Evolutionary conservation across 2,888 invertebrate species (phyloP).

Genomic region (Dascillus cervinus): DNA sequence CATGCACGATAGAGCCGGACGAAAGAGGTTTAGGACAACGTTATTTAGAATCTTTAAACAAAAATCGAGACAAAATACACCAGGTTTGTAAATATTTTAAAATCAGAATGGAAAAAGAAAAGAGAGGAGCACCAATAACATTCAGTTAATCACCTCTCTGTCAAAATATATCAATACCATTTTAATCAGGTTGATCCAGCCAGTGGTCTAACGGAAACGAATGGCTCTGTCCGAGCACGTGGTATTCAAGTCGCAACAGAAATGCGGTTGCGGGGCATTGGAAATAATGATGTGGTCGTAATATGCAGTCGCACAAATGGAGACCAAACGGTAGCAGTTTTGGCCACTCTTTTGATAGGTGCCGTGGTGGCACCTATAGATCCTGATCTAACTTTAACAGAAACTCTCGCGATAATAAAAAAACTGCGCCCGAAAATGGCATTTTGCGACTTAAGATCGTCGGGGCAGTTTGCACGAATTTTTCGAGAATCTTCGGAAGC

Average conservation of each 20-base stretch:
- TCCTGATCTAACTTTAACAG: constrained; percentile 23
- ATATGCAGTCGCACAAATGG: constrained; percentile 28
- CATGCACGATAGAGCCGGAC: background rate
- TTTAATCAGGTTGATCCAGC: constrained; percentile 28
- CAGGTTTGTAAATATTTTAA: constrained; percentile 22
- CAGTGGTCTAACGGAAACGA: constrained; percentile 30
- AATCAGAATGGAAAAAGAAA: background rate
- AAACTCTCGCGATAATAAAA: constrained; percentile 22
- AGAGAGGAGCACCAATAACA: background rate
- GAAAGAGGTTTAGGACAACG: constrained; percentile 26
- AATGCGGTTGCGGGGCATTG: constrained; percentile 23
- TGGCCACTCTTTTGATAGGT: constrained; percentile 29
- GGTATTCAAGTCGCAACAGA: constrained; percentile 29
- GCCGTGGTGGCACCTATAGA: constrained; percentile 32
- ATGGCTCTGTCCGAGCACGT: constrained; percentile 27
- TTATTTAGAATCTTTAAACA: constrained; percentile 23
- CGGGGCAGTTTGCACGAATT: constrained; percentile 26
- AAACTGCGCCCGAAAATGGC: constrained; percentile 31
- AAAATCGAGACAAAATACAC: constrained; percentile 27
- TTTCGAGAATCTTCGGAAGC: constrained; percentile 8
- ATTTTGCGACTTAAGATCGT: constrained; percentile 30
- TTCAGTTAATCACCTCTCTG: no score
- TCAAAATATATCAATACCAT: no score
- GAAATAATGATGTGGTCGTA: constrained; percentile 27
- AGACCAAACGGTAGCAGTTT: constrained; percentile 31